Conservation (phyloP, 64 coral and sea anemone genomes). For the Montipora sp. region DNA sequence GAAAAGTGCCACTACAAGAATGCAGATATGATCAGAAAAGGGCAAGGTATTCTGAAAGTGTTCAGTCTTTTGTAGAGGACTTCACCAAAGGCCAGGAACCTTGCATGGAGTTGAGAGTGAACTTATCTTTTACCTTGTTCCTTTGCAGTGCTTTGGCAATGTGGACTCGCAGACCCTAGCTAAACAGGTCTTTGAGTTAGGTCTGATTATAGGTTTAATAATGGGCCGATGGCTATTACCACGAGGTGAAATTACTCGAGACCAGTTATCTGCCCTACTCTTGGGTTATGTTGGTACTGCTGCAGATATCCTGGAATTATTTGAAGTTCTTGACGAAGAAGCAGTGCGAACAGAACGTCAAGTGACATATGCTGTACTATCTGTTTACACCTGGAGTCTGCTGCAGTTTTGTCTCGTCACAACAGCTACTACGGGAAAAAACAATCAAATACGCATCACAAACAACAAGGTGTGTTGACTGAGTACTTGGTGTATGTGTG, state of each 20-base stretch:
- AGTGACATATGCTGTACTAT: conserved; percentile 83
- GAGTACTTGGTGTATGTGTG: neutral
- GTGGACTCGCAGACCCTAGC: conserved; percentile 53
- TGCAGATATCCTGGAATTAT: conserved; percentile 94
- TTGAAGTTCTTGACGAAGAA: conserved; percentile 96
- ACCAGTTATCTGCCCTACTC: conserved; percentile 95
- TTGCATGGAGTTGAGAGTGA: neutral
- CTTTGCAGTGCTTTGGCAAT: conserved; percentile 59
- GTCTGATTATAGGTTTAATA: conserved; percentile 91
- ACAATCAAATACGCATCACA: conserved; percentile 91
- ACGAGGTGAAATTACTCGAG: conserved; percentile 95
- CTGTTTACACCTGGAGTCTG: conserved; percentile 95
- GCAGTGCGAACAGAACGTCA: conserved; percentile 30
- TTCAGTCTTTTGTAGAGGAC: too few relatives aligned
- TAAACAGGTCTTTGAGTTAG: conserved; percentile 84
- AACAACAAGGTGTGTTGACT: conserved; percentile 79
- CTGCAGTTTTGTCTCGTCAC: conserved; percentile 97
- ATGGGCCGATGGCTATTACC: conserved; percentile 95
- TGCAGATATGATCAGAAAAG: too few relatives aligned
- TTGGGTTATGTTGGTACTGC: conserved; percentile 97
- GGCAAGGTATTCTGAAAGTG: too few relatives aligned
- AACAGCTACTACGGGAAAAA: conserved; percentile 96
- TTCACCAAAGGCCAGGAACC: too few relatives aligned
- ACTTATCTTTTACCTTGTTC: neutral
- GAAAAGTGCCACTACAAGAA: too few relatives aligned